Base-by-base conservation (phyloP, 2,113 vertebrate species). In the Tor tambroides region DNA sequence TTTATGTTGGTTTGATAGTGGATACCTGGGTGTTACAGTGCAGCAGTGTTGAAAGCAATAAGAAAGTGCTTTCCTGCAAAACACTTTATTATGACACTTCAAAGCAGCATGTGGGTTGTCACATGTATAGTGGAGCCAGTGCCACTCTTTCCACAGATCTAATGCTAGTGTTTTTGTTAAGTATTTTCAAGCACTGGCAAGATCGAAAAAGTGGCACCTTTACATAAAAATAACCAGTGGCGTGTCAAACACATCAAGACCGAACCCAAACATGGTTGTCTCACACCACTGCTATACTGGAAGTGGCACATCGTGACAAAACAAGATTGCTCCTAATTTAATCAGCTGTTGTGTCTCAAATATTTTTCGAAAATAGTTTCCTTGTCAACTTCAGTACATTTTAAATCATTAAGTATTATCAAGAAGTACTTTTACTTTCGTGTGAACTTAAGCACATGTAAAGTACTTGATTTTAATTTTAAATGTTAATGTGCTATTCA, bases 21-120 rank as follows among this genome's bases (percentile, higher is more conserved):
- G 7, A 21, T 41, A n/a, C 38, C 23, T 8, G 28, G 10, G 23
- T 80, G 56, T 26, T 43, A 81, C 56, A 26, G 38, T 65, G 12
- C 59, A 43, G 56, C 38, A 41, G n/a, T 12, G 15, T 41, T 46
- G 6, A 65, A 81, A 46, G 38, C 10, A 80, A 38, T 3, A 61
- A 80, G 14, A 80, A 80, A 59, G 30, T 59, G 6, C 23, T n/a
- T 80, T 80, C 23, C 14, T 80, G 35, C 79, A 65, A 80, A 80
- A 80, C 5, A 63, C 54, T 23, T n/a, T 19, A 78, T 78, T 32
- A 32, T 54, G 30, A 80, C 6, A 79, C 28, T 80, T 61, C 10
- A 61, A 80, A 80, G 17, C 78, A 80, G 21, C 12, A 61, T 80
- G 54, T 26, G 78, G 30, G 19, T 54, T 38, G 54, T 56, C 28